A percentile compares a stretch with the other conserved stretches of the same genome.
Conservation (phyloP, 2,888 invertebrate species). For the Gonocerus acuteangulatus region DNA sequence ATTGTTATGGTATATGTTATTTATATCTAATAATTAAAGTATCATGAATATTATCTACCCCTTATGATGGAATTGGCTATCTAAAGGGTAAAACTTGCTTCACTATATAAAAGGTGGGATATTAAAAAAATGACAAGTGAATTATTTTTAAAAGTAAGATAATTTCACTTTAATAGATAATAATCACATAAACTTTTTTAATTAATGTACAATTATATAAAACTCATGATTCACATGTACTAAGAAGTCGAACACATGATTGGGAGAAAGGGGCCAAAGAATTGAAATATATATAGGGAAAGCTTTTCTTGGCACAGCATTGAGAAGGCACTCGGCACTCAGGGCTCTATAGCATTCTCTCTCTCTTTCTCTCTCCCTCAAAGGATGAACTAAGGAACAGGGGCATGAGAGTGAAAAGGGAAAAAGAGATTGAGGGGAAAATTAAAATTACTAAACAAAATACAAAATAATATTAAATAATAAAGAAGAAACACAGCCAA, state of each 20-base stretch:
- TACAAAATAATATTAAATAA: conserved; percentile 16
- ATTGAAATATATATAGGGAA: background rate
- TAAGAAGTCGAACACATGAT: conserved; percentile 9
- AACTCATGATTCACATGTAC: conserved; percentile 15
- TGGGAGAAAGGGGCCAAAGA: background rate
- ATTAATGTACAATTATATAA: background rate
- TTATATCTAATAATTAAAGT: conserved; percentile 11
- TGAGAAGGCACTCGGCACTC: conserved; percentile 26
- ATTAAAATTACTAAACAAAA: conserved; percentile 9
- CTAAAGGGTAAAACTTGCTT: conserved; percentile 12
- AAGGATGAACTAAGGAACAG: conserved; percentile 14
- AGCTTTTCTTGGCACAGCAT: conserved; percentile 23
- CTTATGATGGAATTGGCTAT: conserved; percentile 9
- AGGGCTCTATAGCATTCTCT: conserved; percentile 14
- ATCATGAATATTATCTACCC: conserved; percentile 7
- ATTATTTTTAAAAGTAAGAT: background rate
- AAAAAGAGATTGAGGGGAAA: conserved; percentile 14
- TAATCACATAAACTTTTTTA: conserved; percentile 5
- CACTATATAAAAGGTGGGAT: conserved; percentile 9
- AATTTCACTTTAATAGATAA: background rate
- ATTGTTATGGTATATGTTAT: background rate
- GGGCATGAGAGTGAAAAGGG: conserved; percentile 10
- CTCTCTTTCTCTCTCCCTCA: conserved; percentile 22
- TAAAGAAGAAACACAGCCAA: conserved; percentile 34
- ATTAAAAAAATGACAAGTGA: conserved; percentile 2